Percentiles rank a stretch among this genome's conserved stretches.
Evolutionary conservation across 1,140 invertebrate species (phyloP).

Genomic region (Megathymus violae): DNA sequence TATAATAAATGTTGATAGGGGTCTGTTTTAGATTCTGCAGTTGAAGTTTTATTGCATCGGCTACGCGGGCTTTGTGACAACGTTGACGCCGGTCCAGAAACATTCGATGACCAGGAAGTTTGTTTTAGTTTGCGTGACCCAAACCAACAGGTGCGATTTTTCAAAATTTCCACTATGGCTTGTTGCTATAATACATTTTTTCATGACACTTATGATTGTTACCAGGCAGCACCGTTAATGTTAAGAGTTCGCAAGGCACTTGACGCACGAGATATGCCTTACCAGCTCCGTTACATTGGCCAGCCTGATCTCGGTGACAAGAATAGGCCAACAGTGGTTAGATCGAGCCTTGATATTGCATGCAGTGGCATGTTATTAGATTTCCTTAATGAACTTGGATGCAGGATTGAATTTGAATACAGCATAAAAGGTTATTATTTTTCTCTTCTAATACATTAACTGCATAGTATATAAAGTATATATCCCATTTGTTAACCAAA

Average conservation of each 20-base stretch:
- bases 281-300: slow-evolving; percentile 95
- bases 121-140: slow-evolving; percentile 90
- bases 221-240: slow-evolving; percentile 85
- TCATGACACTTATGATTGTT: too few species aligned
- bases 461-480: too few species aligned
- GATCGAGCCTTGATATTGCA: slow-evolving; percentile 96
- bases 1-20: slow-evolving; percentile 79
- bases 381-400: slow-evolving; percentile 96
- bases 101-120: slow-evolving; percentile 95
- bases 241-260: slow-evolving; percentile 91
- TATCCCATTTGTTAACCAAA: too few species aligned
- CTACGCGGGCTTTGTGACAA: slow-evolving; percentile 97
- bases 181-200: too few species aligned
- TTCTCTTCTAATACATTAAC: neutral
- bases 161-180: too few species aligned
- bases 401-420: slow-evolving; percentile 96
- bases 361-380: slow-evolving; percentile 95
- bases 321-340: slow-evolving; percentile 93
- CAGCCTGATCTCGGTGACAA: slow-evolving; percentile 94
- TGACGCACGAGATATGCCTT: slow-evolving; percentile 91
- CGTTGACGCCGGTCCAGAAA: slow-evolving; percentile 94
- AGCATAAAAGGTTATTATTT: slow-evolving; percentile 89
- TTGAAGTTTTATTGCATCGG: slow-evolving; percentile 95
- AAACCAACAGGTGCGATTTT: slow-evolving; percentile 78
- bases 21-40: slow-evolving; percentile 95